These are phyloP conservation scores for Tipula helvola DNA, from an alignment of 2,888 invertebrate species.

Conservation along the genomic window DNA sequence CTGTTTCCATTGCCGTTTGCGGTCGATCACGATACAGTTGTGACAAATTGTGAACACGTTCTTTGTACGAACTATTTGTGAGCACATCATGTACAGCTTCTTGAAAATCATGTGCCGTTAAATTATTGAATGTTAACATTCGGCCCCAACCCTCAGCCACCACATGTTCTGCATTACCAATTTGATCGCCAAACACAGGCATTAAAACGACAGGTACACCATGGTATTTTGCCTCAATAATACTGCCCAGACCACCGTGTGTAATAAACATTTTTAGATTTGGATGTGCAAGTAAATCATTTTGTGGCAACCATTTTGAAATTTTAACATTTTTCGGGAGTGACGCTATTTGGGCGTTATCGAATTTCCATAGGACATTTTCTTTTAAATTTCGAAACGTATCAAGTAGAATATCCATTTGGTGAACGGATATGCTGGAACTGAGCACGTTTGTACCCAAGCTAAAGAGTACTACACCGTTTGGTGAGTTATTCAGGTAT, in stretches of 20 bases:
- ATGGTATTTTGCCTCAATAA: background rate
- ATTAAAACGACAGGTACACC: background rate
- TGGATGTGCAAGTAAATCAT: background rate
- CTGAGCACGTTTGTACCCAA: slow-evolving; percentile 37
- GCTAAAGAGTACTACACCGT: slow-evolving; percentile 37
- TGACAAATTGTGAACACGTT: background rate
- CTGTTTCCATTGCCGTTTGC: background rate
- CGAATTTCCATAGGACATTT: background rate
- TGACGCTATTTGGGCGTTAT: background rate
- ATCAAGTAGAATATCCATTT: slow-evolving; percentile 27
- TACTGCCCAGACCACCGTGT: background rate
- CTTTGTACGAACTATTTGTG: background rate
- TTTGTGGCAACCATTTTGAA: background rate
- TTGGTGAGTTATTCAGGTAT: slow-evolving; percentile 32
- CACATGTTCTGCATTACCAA: background rate
- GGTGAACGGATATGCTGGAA: slow-evolving; percentile 33
- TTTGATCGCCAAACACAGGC: background rate
- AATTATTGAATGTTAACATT: background rate
- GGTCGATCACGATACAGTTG: background rate
- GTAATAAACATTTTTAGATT: background rate
- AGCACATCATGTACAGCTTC: background rate
- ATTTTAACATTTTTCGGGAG: background rate
- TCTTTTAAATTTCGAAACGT: background rate
- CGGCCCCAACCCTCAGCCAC: background rate
- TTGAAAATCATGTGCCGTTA: background rate